These are phyloP conservation scores for Xenops minutus DNA, from an alignment of 2,797 vertebrate genomes.

Conservation along the genomic window DNA sequence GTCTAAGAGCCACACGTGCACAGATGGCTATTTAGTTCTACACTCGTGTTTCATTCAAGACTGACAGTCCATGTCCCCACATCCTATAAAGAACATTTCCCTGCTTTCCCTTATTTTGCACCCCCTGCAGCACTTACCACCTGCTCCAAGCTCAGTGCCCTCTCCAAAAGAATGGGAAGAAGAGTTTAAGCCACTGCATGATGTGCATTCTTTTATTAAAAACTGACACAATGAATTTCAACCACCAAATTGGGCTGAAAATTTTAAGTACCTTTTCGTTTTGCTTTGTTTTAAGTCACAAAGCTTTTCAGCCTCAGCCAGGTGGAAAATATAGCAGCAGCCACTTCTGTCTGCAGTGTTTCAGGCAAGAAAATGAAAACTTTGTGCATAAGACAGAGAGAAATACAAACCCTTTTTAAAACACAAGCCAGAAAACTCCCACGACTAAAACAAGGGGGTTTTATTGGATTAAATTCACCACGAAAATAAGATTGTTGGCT, in stretches of 20 bases:
- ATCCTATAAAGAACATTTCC: not conserved
- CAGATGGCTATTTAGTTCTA: not conserved
- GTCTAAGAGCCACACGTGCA: accelerated
- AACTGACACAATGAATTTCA: not conserved
- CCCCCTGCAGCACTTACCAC: not conserved
- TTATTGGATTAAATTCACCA: constrained; percentile 19
- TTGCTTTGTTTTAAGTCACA: not conserved
- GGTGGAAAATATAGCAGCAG: not conserved
- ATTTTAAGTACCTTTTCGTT: not conserved
- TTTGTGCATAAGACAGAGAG: not conserved
- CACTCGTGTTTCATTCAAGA: not conserved
- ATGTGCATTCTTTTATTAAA: not conserved
- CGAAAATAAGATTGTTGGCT: not conserved
- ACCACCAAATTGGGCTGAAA: not conserved
- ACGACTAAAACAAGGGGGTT: not conserved
- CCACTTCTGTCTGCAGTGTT: not conserved
- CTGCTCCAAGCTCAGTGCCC: not conserved
- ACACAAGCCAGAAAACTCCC: not conserved
- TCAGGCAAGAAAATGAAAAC: not conserved
- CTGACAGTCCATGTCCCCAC: not conserved
- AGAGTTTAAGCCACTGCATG: not conserved
- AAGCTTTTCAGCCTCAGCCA: not conserved
- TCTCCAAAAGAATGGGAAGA: not conserved
- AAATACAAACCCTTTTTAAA: not conserved
- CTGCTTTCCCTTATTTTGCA: not conserved